phyloP scores from a whole-genome alignment of 2,113 vertebrate species.

The zebrafish (Danio rerio) region DNA sequence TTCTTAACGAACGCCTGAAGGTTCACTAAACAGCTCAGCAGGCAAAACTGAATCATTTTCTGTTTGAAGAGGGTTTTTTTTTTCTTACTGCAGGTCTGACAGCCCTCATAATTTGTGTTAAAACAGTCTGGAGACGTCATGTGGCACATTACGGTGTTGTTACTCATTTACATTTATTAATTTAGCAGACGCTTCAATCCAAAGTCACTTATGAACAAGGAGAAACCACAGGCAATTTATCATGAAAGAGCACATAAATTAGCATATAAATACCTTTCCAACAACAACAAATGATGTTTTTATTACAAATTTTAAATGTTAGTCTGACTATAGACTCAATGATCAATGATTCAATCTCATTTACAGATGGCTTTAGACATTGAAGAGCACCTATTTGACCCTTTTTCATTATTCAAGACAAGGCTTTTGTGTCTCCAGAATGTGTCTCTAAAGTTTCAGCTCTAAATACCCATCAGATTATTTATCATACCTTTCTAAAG shows the following conservation, averaged over 20 bases:
- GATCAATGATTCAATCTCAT: too few relatives aligned
- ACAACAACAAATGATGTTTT: background rate
- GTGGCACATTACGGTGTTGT: background rate
- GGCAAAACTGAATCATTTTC: background rate
- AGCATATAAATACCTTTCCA: background rate
- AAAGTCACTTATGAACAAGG: background rate
- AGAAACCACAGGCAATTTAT: background rate
- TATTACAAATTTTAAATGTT: too few relatives aligned
- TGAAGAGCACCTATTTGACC: too few relatives aligned
- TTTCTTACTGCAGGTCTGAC: background rate
- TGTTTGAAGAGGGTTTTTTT: background rate
- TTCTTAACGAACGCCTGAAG: background rate
- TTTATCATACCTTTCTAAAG: too few relatives aligned
- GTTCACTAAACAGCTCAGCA: background rate
- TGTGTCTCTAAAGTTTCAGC: too few relatives aligned
- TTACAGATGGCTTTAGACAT: too few relatives aligned
- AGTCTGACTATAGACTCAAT: too few relatives aligned
- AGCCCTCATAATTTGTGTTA: background rate
- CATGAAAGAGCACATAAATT: background rate
- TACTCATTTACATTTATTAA: background rate
- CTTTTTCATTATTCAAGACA: too few relatives aligned
- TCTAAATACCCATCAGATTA: too few relatives aligned
- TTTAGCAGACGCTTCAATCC: background rate
- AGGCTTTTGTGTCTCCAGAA: too few relatives aligned
- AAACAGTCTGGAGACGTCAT: background rate